Percentiles rank a stretch among this genome's conserved stretches.
These are phyloP conservation scores for Podarcis lilfordi DNA, from an alignment of 2,797 vertebrate genomes.

Conservation along the genomic window DNA sequence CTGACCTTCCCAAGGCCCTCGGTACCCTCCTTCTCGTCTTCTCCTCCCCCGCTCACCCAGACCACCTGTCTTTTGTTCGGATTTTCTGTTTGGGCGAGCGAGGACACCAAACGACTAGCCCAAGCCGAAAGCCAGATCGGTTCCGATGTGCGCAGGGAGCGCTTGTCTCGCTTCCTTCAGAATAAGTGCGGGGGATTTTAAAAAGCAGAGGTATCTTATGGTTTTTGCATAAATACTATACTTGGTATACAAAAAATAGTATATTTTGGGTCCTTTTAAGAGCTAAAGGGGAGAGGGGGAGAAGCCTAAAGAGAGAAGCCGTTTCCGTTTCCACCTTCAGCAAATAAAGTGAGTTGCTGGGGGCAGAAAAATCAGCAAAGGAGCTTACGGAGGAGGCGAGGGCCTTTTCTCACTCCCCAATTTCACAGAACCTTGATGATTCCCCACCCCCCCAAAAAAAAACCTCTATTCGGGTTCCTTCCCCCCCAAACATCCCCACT, in stretches of 20 bases:
- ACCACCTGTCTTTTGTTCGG: not conserved
- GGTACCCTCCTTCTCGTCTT: accelerated
- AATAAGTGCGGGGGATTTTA: not conserved
- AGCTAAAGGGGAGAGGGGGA: too few species aligned
- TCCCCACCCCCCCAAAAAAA: too few species aligned
- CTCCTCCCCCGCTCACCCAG: accelerated
- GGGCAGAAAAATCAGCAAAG: too few species aligned
- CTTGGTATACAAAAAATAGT: too few species aligned
- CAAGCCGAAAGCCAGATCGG: not conserved
- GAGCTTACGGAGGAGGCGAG: too few species aligned
- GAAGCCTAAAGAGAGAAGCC: not conserved
- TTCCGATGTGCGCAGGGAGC: too few species aligned
- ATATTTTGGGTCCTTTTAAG: too few species aligned
- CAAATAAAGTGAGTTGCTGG: too few species aligned
- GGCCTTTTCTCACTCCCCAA: not conserved
- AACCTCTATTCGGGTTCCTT: not conserved
- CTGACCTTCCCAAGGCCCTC: not conserved
- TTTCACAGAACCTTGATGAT: not conserved
- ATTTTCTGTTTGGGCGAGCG: not conserved
- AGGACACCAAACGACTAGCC: not conserved
- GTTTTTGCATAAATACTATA: too few species aligned
- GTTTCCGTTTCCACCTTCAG: not conserved
- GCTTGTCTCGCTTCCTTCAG: not conserved
- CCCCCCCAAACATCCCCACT: not conserved
- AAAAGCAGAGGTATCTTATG: not conserved